Conservation (phyloP, 2,113 vertebrate species). For the Gnathonemus echidnorhynchus region DNA sequence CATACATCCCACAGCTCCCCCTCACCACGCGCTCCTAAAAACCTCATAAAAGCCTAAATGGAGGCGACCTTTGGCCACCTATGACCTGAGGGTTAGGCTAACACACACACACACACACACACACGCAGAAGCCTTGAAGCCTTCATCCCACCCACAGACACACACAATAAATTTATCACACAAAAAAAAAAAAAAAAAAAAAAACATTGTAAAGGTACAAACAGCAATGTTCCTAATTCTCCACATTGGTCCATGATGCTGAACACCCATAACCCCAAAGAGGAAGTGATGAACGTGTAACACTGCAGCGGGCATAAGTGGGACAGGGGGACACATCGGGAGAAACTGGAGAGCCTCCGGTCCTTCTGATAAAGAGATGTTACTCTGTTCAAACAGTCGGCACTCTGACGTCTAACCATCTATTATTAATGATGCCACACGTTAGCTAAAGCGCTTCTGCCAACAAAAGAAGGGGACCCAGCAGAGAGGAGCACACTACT, state of each 20-base stretch:
- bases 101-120: background rate
- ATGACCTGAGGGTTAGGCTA: background rate
- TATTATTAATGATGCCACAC: constrained; percentile 3
- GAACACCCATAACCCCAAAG: background rate
- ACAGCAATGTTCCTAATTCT: background rate
- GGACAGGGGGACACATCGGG: too few relatives aligned
- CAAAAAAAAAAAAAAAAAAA: background rate
- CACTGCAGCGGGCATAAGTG: background rate
- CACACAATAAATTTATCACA: background rate
- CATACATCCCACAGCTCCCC: background rate
- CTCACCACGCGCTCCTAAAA: background rate
- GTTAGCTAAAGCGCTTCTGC: background rate
- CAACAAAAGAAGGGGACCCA: background rate
- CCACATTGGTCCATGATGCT: background rate
- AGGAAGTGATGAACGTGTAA: background rate
- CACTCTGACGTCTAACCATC: constrained; percentile 5
- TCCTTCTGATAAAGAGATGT: background rate
- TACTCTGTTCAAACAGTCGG: background rate
- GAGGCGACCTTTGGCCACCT: constrained; percentile 8
- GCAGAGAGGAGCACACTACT: background rate
- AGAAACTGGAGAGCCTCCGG: background rate
- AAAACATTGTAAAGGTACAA: background rate
- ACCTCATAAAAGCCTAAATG: background rate
- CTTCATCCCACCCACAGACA: background rate
- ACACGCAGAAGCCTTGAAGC: background rate